Base-by-base conservation (phyloP, 1,140 invertebrate genomes). In the Drosophila nasuta region DNA sequence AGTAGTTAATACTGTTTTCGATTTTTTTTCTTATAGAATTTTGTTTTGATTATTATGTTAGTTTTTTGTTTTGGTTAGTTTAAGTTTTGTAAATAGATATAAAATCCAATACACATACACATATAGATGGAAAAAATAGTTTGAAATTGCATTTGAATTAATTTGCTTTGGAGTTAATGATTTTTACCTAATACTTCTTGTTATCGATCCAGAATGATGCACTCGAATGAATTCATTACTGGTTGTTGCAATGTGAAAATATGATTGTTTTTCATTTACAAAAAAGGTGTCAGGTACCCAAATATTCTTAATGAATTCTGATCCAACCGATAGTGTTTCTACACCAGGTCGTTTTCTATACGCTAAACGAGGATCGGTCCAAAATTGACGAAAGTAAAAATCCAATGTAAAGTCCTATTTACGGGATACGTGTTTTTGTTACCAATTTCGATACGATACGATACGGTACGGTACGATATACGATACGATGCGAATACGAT, bases 271-370 rank as follows among this genome's bases (percentile, higher is more conserved):
- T 94, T 99, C 98, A 93, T 99, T 99, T 89, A 97, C 98, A 94
- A 99, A 99, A 94, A 98, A 98, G 77, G 98, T 99, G 94, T 99
- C 98, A 79, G 98, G 98, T 91, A 99, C 97, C 98, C 98, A 99
- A 93, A 99, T 98, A 93, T 98, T 98, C 93, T 98, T 97, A 93
- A 99, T 97, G 93, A 98, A 99, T 94, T 97, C 98, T 81, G 96
- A 98, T 80, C 96, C 98, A 79, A 97, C 97, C 79, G 96, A 97
- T 74, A 98, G 94, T 77, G 96, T 97, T 93, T 98, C 97, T 71
- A 98, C 96, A 68, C 97, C 97, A 46, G 95, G 95, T 91, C 96
- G 94, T 93, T 97, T 96, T 93, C 96, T 96, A 94, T 98, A 99
- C 73, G 96, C 96, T 92, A 99, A 94, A 89, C 98, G 95, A 77